Conservation (phyloP, 2,113 vertebrate genomes). For the Balaeniceps rex region DNA sequence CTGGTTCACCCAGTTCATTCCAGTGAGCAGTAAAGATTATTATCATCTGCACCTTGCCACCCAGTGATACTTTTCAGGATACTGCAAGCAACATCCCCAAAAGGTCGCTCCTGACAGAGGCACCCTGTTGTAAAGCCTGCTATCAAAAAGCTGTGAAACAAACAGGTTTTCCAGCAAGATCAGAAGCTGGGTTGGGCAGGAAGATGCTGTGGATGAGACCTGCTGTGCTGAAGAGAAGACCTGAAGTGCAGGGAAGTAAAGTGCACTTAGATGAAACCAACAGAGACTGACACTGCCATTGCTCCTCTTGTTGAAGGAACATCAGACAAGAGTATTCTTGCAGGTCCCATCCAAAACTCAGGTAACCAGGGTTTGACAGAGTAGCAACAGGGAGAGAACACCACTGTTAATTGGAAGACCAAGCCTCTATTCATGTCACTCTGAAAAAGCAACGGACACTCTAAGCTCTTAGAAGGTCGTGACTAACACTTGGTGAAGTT, state of each 20-base stretch:
- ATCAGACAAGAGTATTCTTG: not conserved
- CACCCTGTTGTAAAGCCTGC: not conserved
- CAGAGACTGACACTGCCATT: not conserved
- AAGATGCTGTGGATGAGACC: not conserved
- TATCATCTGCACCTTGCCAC: not conserved
- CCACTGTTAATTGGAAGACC: not conserved
- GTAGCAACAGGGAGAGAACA: not conserved
- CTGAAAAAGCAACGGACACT: not conserved
- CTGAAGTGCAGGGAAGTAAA: not conserved
- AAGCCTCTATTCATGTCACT: not conserved
- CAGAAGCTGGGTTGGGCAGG: not conserved
- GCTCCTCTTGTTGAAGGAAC: not conserved
- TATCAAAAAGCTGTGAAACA: not conserved
- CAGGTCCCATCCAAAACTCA: not conserved
- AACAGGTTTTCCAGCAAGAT: not conserved
- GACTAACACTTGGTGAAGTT: not conserved
- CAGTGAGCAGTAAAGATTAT: not conserved
- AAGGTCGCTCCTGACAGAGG: not conserved
- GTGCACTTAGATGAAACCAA: not conserved
- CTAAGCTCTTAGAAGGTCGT: not conserved
- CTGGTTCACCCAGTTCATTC: not conserved
- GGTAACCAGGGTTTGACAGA: not conserved
- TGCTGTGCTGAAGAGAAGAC: not conserved
- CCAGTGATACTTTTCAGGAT: not conserved
- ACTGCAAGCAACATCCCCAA: not conserved